These are phyloP conservation scores for Kryptopterus vitreolus DNA, from an alignment of 2,797 vertebrate genomes.

Conservation along the genomic window DNA sequence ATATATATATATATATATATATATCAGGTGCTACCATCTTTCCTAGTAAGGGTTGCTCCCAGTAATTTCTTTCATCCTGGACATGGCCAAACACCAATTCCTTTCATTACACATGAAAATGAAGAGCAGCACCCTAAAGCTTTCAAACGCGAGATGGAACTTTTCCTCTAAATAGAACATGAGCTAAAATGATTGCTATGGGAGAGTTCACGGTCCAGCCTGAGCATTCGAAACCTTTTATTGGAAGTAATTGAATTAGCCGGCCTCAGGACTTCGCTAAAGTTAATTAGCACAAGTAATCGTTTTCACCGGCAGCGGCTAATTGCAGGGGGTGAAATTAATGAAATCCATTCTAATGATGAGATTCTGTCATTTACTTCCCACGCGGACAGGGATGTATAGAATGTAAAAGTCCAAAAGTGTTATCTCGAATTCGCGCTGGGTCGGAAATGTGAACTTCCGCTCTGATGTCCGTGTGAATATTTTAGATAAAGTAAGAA, in stretches of 20 bases:
- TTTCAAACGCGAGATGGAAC: neutral
- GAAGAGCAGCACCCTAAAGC: neutral
- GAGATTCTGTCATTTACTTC: conserved; percentile 40
- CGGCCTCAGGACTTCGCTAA: conserved; percentile 60
- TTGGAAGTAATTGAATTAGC: conserved; percentile 67
- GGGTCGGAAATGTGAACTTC: neutral
- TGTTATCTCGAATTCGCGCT: neutral
- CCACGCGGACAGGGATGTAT: neutral
- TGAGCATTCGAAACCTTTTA: conserved; percentile 50
- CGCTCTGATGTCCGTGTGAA: neutral
- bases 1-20: neutral
- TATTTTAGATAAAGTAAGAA: conserved; percentile 1
- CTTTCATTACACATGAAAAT: neutral
- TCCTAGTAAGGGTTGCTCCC: neutral
- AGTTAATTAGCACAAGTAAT: conserved; percentile 72
- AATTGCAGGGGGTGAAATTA: conserved; percentile 63
- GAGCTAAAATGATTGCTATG: conserved; percentile 24
- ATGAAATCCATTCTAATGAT: conserved; percentile 57
- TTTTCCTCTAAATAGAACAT: conserved; percentile 40
- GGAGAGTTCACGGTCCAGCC: conserved; percentile 33
- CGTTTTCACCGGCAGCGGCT: conserved; percentile 64
- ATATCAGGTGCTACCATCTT: neutral
- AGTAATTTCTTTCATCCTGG: neutral
- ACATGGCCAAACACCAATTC: neutral
- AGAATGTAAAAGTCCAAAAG: neutral